Base-by-base conservation (phyloP, 2,888 invertebrate species). In the Dynastes grantii region DNA sequence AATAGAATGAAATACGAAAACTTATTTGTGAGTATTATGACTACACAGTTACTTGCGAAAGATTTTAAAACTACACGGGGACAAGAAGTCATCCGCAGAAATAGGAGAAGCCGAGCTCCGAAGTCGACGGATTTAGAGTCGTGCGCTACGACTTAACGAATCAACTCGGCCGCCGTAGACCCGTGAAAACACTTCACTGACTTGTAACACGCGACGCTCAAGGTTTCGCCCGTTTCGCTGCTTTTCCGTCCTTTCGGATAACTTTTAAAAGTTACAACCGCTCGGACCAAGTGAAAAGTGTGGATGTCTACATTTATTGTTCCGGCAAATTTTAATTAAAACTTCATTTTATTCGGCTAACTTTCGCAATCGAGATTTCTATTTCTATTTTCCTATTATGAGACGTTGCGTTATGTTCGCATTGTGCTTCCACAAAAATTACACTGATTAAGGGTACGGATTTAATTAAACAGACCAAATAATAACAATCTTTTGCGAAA, bases 71-170 rank as follows among this genome's bases (percentile, higher is more conserved):
- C 80, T 78, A 80, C 79, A 76, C 64, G 79, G 79, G 79, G 80
- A 82, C 79, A 82, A 81, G 63, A 73, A 77, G 80, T 81, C 82
- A 81, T 81, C 80, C 78, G 78, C 81, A 81, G 82, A 80, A 82
- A 82, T 80, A 78, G 80, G 80, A 81, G 81, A 82, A 80, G 76
- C 61, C 76, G 80, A 76, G 82, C 78, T 80, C 80, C 81, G 80
- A 82, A 82, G 82, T 80, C 81, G 27, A 81, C 81, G 81, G 82
- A 76, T 82, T 82, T 78, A 76, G 80, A 81, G 75, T 79, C 78
- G 81, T 79, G 80, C 82, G 80, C 79, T 78, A 78, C 79, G 77
- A 76, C 73, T 77, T 79, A 73, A 79, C 79, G 79, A 78, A 80
- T 81, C 45, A 61, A 45, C 45, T 63, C 73, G 45, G 22, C 22